Percentiles rank a stretch among this genome's conserved stretches.
Conservation (phyloP, 2,888 invertebrate species). For the Ochropleura plecta region DNA sequence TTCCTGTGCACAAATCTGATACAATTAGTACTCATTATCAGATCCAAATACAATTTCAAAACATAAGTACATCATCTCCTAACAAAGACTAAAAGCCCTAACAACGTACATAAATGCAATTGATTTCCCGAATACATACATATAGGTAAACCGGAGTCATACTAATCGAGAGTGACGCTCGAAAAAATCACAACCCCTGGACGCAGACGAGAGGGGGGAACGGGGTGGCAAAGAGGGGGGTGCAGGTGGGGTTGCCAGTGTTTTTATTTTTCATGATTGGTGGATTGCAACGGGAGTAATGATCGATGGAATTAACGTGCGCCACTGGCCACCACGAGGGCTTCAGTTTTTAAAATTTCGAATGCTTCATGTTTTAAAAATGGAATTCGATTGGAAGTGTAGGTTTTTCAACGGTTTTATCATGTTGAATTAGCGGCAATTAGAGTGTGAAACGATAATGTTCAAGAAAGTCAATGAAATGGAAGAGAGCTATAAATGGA, state of each 20-base stretch:
- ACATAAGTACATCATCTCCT: neutral
- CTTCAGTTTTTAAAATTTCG: constrained; percentile 62
- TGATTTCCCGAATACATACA: constrained; percentile 65
- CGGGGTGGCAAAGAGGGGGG: constrained; percentile 63
- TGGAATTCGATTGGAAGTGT: constrained; percentile 45
- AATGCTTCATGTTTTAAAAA: constrained; percentile 62
- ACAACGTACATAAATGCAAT: constrained; percentile 62
- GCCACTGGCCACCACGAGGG: constrained; percentile 81
- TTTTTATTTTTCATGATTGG: constrained; percentile 90
- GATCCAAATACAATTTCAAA: neutral
- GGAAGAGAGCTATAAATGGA: neutral
- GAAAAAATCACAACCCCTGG: constrained; percentile 87
- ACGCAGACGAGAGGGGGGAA: constrained; percentile 72
- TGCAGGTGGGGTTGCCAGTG: constrained; percentile 84
- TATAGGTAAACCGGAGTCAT: constrained; percentile 71
- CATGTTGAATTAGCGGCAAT: neutral
- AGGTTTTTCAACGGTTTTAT: constrained; percentile 25
- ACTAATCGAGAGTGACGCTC: constrained; percentile 85
- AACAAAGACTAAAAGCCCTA: constrained; percentile 24
- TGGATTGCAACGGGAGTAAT: constrained; percentile 89
- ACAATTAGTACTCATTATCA: neutral
- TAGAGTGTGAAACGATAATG: neutral
- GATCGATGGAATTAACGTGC: constrained; percentile 90
- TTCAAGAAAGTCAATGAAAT: too few species aligned
- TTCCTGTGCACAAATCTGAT: neutral